Percentiles rank a stretch among this genome's conserved stretches.
Evolutionary conservation across 2,797 vertebrate genomes (phyloP).

Genomic region (Tamandua tetradactyla): DNA sequence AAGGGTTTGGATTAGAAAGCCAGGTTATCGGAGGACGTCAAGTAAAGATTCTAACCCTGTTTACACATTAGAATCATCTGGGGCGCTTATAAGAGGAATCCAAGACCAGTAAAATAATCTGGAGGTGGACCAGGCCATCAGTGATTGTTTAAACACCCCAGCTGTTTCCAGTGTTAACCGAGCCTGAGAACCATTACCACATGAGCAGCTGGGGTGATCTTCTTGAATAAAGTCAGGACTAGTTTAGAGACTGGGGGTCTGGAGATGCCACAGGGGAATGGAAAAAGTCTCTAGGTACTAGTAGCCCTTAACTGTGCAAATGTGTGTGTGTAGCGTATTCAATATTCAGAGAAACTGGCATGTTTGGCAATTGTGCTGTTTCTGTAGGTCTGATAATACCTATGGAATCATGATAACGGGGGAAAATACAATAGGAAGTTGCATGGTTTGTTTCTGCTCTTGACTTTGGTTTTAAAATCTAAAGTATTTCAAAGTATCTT

Average conservation of each 20-base stretch:
- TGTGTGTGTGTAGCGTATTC: not conserved
- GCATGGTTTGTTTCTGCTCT: constrained; percentile 8
- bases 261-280: not conserved
- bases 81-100: not conserved
- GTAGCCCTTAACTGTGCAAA: not conserved
- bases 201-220: not conserved
- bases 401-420: not conserved
- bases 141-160: not conserved
- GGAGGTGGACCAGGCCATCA: not conserved
- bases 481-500: constrained; percentile 39
- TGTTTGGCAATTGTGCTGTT: not conserved
- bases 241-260: not conserved
- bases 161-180: not conserved
- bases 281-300: not conserved
- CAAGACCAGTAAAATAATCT: not conserved
- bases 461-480: constrained; percentile 43
- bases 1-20: not conserved
- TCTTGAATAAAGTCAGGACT: not conserved
- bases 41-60: not conserved
- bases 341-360: not conserved
- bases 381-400: not conserved
- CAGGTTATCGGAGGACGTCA: not conserved
- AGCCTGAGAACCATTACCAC: not conserved
- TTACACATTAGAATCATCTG: not conserved
- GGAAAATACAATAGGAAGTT: constrained; percentile 4